A percentile compares a stretch with the other conserved stretches of the same genome.
These are phyloP conservation scores for Cantharis lateralis DNA, from an alignment of 2,888 invertebrate species.

Conservation along the genomic window DNA sequence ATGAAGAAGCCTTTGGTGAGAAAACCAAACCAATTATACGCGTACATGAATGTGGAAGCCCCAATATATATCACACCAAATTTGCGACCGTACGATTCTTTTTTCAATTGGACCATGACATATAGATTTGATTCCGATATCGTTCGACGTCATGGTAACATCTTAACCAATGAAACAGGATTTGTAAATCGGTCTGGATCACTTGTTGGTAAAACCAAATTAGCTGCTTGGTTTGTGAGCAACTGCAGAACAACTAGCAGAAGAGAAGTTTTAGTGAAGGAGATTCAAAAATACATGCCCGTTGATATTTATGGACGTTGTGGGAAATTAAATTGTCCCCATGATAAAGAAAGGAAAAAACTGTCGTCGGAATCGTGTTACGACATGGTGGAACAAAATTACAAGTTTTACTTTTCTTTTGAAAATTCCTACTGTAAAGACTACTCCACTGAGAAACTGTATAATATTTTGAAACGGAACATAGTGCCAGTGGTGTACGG, in stretches of 20 bases:
- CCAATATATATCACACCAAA: constrained; percentile 42
- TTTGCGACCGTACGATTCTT: constrained; percentile 44
- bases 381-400: constrained; percentile 59
- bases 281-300: constrained; percentile 60
- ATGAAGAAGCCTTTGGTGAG: constrained; percentile 50
- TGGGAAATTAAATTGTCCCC: constrained; percentile 54
- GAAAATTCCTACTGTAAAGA: constrained; percentile 72
- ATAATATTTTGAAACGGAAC: constrained; percentile 61
- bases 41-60: constrained; percentile 59
- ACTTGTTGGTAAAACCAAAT: constrained; percentile 52
- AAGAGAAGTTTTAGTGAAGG: constrained; percentile 55
- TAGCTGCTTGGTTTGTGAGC: constrained; percentile 63
- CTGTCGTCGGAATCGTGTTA: constrained; percentile 54
- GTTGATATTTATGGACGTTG: constrained; percentile 70
- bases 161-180: constrained; percentile 28
- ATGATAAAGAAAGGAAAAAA: constrained; percentile 51
- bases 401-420: constrained; percentile 73
- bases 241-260: constrained; percentile 58
- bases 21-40: constrained; percentile 55
- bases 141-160: constrained; percentile 51
- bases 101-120: constrained; percentile 64
- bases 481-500: constrained; percentile 71
- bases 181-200: constrained; percentile 31
- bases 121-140: constrained; percentile 56
- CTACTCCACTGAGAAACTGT: constrained; percentile 68